Evolutionary conservation across 2,797 vertebrate genomes (phyloP), one percentile per base, ranked within the genome.

Genomic region (Eleutherodactylus coqui): DNA sequence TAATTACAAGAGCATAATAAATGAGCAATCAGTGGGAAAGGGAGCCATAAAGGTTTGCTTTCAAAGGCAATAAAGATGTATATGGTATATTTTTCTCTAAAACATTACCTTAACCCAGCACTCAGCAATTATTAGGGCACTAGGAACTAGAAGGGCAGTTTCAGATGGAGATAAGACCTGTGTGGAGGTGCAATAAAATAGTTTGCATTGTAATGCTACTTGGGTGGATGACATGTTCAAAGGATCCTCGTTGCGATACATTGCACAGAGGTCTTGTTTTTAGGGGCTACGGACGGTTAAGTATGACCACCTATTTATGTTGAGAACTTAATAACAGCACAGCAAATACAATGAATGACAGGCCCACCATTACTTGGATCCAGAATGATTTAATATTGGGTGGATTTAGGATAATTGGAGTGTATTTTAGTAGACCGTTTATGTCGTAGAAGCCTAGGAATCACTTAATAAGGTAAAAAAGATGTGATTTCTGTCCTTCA

Each of bases 41-140:
- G 80, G 45, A n/a, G 3, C 34, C 51, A 53, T 27, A 72, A 70
- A 72, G 67, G n/a, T 53, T 55, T 55, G 9, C 69, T 82, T 82
- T 82, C 53, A 51, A 73, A 17, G 47, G 47, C 16, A n/a, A 82
- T 82, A 82, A 82, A 82, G 47, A 72, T 72, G 47, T 5, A 27
- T 82, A 38, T 9, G 49, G 67, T 38, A 72, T 49, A 82, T 38
- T 70, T 47, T 21, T 38, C 67, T 14, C 36, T 82, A 55, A 36
- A 55, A 5, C 27, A 38, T 17, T 82, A 41, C 43, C 34, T 34
- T 53, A 73, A 29, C 29, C 47, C 32, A 19, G 67, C 70, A 73
- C 67, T 24, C 17, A 58, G 16, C 80, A 82, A 58, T 82, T 82
- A 55, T 55, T 58, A 58, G 29, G n/a, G 75, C 51, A 58, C 75